Evolutionary conservation across 2,888 invertebrate species (phyloP).

Genomic region (Drosophila gaucha): DNA sequence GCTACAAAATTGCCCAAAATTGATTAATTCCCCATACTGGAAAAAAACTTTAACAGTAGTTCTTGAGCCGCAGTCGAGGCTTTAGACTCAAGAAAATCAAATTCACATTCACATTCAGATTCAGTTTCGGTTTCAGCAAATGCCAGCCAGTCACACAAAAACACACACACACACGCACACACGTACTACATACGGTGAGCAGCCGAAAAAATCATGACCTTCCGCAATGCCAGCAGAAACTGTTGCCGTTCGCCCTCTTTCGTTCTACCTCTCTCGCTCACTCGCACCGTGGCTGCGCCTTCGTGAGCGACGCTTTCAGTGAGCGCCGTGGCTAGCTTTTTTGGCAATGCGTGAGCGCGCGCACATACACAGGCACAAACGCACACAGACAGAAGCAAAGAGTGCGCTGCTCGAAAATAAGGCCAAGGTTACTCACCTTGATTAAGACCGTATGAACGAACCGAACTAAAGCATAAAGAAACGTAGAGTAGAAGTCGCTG

Average conservation of each 20-base stretch:
- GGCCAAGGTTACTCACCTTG: constrained; percentile 84
- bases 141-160: constrained; percentile 47
- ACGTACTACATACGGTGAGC: constrained; percentile 29
- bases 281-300: constrained; percentile 42
- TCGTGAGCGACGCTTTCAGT: constrained; percentile 57
- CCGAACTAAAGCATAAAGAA: constrained; percentile 64
- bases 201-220: constrained; percentile 82
- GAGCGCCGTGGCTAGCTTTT: constrained; percentile 57
- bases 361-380: constrained; percentile 26
- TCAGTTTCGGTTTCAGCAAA: constrained; percentile 48
- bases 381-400: constrained; percentile 46
- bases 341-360: constrained; percentile 70
- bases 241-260: constrained; percentile 45
- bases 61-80: constrained; percentile 18
- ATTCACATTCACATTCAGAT: constrained; percentile 45
- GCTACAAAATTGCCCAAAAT: constrained; percentile 3
- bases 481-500: constrained; percentile 50
- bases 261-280: constrained; percentile 38
- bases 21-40: neutral
- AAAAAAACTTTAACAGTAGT: constrained; percentile 21
- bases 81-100: constrained; percentile 48
- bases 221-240: constrained; percentile 81
- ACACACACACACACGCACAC: constrained; percentile 10
- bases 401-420: constrained; percentile 81
- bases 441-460: constrained; percentile 81